Evolutionary conservation across 2,113 vertebrate genomes (phyloP).

Genomic region (Sialia sialis): DNA sequence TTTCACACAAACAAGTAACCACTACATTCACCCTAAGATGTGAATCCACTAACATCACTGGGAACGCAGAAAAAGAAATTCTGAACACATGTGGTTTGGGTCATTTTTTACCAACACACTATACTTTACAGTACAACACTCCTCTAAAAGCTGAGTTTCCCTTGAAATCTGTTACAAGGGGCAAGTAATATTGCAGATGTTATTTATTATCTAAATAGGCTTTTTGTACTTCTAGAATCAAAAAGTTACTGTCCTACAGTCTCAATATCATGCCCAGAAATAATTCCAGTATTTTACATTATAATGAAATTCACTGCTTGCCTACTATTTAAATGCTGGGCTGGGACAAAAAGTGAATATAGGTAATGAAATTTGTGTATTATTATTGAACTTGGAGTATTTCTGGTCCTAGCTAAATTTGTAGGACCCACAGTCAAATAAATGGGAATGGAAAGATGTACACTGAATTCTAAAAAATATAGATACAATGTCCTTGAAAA

Average conservation of each 20-base stretch:
- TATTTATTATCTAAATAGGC: not conserved
- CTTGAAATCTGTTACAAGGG: not conserved
- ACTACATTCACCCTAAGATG: not conserved
- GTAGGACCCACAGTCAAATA: not conserved
- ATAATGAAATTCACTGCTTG: slow-evolving; percentile 8
- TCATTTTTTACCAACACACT: not conserved
- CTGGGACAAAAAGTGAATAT: not conserved
- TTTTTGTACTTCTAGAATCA: not conserved
- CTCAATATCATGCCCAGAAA: not conserved
- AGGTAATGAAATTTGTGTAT: not conserved
- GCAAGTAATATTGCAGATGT: not conserved
- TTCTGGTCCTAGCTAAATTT: slow-evolving; percentile 25
- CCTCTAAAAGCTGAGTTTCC: not conserved
- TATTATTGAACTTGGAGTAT: slow-evolving; percentile 5
- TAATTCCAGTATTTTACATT: not conserved
- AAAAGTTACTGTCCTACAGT: not conserved
- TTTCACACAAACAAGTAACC: not conserved
- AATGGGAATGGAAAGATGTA: not conserved
- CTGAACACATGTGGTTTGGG: not conserved
- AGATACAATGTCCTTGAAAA: not conserved
- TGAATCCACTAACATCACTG: not conserved
- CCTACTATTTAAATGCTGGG: slow-evolving; percentile 1
- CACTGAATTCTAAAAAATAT: not conserved
- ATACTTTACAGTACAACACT: not conserved
- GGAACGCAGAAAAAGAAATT: not conserved